phyloP scores from a whole-genome alignment of 1,140 invertebrate genomes.

The Drosophila hydei region DNA sequence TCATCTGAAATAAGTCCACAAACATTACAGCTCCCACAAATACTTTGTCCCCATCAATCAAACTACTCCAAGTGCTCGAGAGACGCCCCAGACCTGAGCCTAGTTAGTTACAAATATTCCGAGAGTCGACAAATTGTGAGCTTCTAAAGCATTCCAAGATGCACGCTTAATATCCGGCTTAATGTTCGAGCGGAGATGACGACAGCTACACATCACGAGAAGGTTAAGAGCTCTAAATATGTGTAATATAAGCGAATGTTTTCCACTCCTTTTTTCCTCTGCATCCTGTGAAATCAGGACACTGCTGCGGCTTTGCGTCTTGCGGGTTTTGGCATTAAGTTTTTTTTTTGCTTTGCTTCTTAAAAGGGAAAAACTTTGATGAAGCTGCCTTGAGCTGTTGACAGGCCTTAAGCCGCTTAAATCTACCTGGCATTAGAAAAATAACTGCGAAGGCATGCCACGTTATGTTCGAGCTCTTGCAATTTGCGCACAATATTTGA shows the following conservation, averaged over 20 bases:
- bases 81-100: no score
- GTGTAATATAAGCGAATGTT: neutral
- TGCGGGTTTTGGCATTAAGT: slow-evolving; percentile 10
- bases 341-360: neutral
- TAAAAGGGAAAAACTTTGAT: slow-evolving; percentile 7
- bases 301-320: slow-evolving; percentile 7
- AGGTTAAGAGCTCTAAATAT: no score
- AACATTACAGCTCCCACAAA: no score
- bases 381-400: neutral
- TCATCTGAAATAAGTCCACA: no score
- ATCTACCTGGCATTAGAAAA: slow-evolving; percentile 8
- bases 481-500: slow-evolving; percentile 28
- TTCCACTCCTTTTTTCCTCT: neutral
- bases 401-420: slow-evolving; percentile 1
- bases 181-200: slow-evolving; percentile 3
- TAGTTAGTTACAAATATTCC: no score
- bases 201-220: neutral
- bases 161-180: slow-evolving; percentile 35
- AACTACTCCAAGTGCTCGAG: no score
- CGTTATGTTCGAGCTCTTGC: slow-evolving; percentile 18
- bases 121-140: neutral
- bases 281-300: neutral
- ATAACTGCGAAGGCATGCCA: slow-evolving; percentile 30
- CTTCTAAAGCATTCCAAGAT: neutral
- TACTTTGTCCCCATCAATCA: no score